Percentiles rank a stretch among this genome's conserved stretches.
These are phyloP conservation scores for Priocnemis perturbator DNA, from an alignment of 2,888 invertebrate species.

Conservation along the genomic window DNA sequence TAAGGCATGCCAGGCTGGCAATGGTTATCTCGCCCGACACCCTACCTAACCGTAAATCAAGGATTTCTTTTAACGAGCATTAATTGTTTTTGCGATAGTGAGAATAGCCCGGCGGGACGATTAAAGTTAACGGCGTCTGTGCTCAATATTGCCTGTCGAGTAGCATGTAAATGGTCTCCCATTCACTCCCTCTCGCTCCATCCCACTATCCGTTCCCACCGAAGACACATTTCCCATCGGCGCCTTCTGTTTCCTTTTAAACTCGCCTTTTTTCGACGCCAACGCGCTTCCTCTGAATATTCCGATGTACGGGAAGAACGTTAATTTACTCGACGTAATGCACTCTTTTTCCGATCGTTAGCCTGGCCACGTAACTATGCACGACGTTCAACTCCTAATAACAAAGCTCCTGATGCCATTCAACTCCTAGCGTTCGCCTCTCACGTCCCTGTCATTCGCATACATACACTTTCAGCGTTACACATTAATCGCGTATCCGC, in stretches of 20 bases:
- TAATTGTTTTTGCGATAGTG: slow-evolving; percentile 75
- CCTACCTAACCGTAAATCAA: slow-evolving; percentile 70
- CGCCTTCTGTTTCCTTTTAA: slow-evolving; percentile 21
- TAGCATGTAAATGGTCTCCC: slow-evolving; percentile 53
- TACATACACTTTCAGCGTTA: too few species aligned
- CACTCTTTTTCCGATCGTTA: background rate
- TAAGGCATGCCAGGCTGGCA: slow-evolving; percentile 46
- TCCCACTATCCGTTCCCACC: slow-evolving; percentile 28
- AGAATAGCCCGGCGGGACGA: slow-evolving; percentile 61
- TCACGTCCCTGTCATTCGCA: too few species aligned
- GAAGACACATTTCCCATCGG: slow-evolving; percentile 27
- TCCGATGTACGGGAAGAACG: background rate
- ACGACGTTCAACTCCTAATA: too few species aligned
- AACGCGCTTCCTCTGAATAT: too few species aligned
- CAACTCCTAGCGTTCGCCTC: too few species aligned
- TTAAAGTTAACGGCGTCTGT: slow-evolving; percentile 59
- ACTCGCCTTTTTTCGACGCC: background rate
- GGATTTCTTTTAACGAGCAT: slow-evolving; percentile 75
- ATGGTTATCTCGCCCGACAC: slow-evolving; percentile 66
- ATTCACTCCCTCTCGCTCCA: background rate
- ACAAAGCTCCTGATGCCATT: too few species aligned
- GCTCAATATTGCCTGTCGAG: slow-evolving; percentile 56
- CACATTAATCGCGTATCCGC: too few species aligned
- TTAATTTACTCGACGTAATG: background rate
- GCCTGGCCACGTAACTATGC: background rate